Conservation (phyloP, 2,113 vertebrate genomes). For the Calyptomena viridis region DNA sequence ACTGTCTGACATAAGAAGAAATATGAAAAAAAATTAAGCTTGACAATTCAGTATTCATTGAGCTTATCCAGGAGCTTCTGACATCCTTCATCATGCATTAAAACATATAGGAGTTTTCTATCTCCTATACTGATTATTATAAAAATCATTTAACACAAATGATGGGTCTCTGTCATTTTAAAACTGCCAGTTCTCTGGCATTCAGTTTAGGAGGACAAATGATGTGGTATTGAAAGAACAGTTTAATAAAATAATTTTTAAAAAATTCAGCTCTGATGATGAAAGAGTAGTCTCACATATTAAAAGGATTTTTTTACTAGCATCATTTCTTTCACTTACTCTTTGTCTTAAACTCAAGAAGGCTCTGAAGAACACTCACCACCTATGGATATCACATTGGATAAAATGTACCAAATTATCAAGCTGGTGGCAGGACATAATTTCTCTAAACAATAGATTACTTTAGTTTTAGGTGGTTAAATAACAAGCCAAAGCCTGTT, state of each 20-base stretch:
- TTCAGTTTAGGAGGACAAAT: not conserved
- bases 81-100: not conserved
- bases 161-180: not conserved
- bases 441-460: not conserved
- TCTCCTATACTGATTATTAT: not conserved
- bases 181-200: not conserved
- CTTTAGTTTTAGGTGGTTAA: not conserved
- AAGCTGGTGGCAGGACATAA: not conserved
- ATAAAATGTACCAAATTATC: not conserved
- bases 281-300: not conserved
- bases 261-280: not conserved
- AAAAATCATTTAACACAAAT: not conserved
- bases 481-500: not conserved
- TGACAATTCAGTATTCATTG: not conserved
- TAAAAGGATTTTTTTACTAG: not conserved
- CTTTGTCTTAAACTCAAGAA: not conserved
- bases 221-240: not conserved
- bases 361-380: not conserved
- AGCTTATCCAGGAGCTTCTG: not conserved
- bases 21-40: not conserved
- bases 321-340: not conserved
- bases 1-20: not conserved
- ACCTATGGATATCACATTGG: accelerated
- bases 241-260: not conserved
- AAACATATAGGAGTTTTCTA: not conserved